A percentile compares a stretch with the other conserved stretches of the same genome.
phyloP scores from a whole-genome alignment of 2,888 invertebrate species.

The Acanthopleura granulata region DNA sequence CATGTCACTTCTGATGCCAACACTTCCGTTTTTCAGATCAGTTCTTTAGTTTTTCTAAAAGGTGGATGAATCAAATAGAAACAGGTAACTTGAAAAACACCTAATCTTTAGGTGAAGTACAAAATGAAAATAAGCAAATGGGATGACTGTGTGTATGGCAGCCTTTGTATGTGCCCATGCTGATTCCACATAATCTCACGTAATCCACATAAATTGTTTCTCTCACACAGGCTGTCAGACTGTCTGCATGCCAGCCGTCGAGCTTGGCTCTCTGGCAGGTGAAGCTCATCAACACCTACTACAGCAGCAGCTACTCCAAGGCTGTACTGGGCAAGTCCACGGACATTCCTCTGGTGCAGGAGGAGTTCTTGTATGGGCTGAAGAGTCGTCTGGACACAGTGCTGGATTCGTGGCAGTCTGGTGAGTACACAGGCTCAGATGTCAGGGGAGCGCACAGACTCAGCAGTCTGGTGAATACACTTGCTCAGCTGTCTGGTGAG shows the following conservation, averaged over 20 bases:
- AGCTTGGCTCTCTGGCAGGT: conserved; percentile 50
- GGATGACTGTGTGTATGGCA: too few species aligned
- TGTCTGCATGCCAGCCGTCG: conserved; percentile 9
- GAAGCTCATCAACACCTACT: conserved; percentile 53
- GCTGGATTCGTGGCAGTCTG: conserved; percentile 50
- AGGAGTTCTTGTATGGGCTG: conserved; percentile 49
- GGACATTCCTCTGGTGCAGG: conserved; percentile 28
- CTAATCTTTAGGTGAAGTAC: too few species aligned
- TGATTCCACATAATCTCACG: too few species aligned
- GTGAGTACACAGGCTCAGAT: conserved; percentile 29
- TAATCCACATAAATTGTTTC: background rate
- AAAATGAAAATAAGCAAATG: too few species aligned
- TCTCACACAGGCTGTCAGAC: background rate
- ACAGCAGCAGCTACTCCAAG: conserved; percentile 36
- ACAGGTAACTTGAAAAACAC: too few species aligned
- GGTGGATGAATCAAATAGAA: too few species aligned
- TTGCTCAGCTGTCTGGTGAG: background rate
- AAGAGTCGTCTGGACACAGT: conserved; percentile 46
- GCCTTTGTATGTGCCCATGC: too few species aligned
- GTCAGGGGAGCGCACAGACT: background rate
- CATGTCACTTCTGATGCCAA: too few species aligned
- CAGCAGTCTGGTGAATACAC: conserved; percentile 41
- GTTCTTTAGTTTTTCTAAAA: too few species aligned
- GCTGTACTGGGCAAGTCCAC: background rate
- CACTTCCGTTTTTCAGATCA: too few species aligned